These are phyloP conservation scores for Thecocarcelia acutangulata DNA, from an alignment of 2,888 invertebrate genomes.

Conservation along the genomic window DNA sequence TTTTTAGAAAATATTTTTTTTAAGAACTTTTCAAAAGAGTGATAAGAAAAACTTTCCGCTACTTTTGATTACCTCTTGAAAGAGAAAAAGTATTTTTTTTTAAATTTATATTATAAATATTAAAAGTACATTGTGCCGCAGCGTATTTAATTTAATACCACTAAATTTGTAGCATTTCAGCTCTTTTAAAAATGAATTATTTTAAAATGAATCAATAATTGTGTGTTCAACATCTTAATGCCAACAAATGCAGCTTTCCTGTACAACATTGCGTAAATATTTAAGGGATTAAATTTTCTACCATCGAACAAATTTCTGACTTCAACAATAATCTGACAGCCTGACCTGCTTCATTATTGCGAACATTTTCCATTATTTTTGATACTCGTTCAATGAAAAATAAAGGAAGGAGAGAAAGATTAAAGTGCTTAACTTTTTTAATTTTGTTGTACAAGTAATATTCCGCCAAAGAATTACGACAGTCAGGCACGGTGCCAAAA, in stretches of 20 bases:
- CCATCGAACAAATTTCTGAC: conserved; percentile 32
- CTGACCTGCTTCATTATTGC: conserved; percentile 41
- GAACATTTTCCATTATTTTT: conserved; percentile 27
- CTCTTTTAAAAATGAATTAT: too few relatives aligned
- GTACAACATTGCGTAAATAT: conserved; percentile 27
- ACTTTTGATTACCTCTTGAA: too few relatives aligned
- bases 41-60: too few relatives aligned
- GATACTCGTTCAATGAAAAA: conserved; percentile 5
- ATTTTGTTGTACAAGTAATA: conserved; percentile 49
- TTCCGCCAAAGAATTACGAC: conserved; percentile 22
- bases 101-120: too few relatives aligned
- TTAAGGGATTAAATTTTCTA: conserved; percentile 16
- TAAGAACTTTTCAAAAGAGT: too few relatives aligned
- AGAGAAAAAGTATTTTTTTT: too few relatives aligned
- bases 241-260: conserved; percentile 5
- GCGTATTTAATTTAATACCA: too few relatives aligned
- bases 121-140: too few relatives aligned
- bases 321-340: conserved; percentile 30
- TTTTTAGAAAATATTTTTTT: too few relatives aligned
- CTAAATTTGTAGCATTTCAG: too few relatives aligned
- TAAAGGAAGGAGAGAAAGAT: conserved; percentile 13
- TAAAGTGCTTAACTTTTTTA: conserved; percentile 61
- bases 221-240: not conserved
- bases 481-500: conserved; percentile 33
- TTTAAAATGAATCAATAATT: not conserved